Evolutionary conservation across 2,888 invertebrate species (phyloP).

Genomic region (Acrocera orbiculus): DNA sequence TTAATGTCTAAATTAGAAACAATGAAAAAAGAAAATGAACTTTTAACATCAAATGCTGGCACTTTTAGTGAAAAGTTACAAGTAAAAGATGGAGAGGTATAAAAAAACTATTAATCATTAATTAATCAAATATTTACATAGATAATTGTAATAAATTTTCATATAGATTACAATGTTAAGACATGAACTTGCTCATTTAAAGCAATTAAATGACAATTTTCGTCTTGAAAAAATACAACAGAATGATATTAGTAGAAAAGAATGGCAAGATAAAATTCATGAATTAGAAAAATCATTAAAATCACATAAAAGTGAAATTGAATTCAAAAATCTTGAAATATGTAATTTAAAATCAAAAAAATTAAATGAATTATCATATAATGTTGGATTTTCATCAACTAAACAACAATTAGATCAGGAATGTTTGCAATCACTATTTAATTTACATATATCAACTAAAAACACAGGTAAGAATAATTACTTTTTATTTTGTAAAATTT

Average conservation of each 20-base stretch:
- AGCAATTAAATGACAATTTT: conserved; percentile 9
- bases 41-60: conserved; percentile 7
- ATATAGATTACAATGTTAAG: conserved; percentile 10
- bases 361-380: too few species aligned
- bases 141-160: background rate
- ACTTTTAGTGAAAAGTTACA: conserved; percentile 11
- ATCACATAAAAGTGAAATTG: conserved; percentile 10
- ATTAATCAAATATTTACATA: background rate
- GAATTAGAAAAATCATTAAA: conserved; percentile 10
- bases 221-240: conserved; percentile 10
- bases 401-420: too few species aligned
- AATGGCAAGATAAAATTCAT: conserved; percentile 11
- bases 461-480: too few species aligned
- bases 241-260: conserved; percentile 8
- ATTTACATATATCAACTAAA: too few species aligned
- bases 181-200: conserved; percentile 9
- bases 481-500: too few species aligned
- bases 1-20: conserved; percentile 1
- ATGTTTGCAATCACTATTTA: too few species aligned
- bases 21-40: conserved; percentile 9
- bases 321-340: conserved; percentile 12
- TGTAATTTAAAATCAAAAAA: conserved; percentile 7
- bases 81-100: conserved; percentile 13
- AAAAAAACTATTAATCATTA: too few species aligned
- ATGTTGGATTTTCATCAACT: too few species aligned